Conservation (phyloP, 2,113 vertebrate species). For the Lepus timidus region DNA sequence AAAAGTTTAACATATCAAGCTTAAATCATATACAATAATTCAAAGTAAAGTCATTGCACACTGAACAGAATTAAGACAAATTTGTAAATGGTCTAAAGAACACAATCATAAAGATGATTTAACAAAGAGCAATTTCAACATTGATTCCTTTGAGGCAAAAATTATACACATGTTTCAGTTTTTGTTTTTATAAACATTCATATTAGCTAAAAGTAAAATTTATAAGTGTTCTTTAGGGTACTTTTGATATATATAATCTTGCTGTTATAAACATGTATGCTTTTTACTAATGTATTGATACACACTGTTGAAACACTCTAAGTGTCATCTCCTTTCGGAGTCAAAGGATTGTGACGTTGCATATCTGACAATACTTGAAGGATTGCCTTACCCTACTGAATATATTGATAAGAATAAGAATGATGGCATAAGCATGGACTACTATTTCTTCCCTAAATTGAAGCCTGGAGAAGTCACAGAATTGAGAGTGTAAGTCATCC, state of each 20-base stretch:
- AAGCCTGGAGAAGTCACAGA: background rate
- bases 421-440: rapidly evolving
- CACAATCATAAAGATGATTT: background rate
- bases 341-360: background rate
- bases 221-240: background rate
- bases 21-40: slow-evolving; percentile 18
- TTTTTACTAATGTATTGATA: background rate
- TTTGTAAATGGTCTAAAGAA: background rate
- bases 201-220: background rate
- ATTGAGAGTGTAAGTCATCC: background rate
- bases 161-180: background rate
- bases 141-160: slow-evolving; percentile 41
- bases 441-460: background rate
- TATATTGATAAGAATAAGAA: background rate
- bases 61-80: slow-evolving; percentile 23
- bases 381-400: background rate
- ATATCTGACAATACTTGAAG: background rate
- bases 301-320: background rate
- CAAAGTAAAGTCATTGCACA: background rate
- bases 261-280: background rate
- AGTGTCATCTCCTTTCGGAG: background rate
- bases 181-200: background rate
- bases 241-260: slow-evolving; percentile 37
- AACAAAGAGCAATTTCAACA: background rate
- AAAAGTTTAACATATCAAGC: background rate